Base-by-base conservation (phyloP, 2,888 invertebrate species). In the Halictus ligatus region DNA sequence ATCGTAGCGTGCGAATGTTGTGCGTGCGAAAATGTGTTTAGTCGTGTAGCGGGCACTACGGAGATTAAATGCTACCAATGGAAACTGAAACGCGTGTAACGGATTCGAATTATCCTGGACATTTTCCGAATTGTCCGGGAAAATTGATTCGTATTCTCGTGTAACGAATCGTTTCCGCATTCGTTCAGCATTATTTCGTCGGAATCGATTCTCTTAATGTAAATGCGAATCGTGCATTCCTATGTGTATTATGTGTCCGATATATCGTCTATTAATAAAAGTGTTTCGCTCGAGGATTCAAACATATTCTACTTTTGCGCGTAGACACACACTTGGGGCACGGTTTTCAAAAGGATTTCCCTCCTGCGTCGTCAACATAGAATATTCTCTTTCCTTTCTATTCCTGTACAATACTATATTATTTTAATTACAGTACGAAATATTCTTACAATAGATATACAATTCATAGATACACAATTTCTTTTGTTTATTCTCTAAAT, bases 181-280 rank as follows among this genome's bases (percentile, higher is more conserved):
- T 58, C 58, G 3, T 58, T 58, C 73, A 40, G 77, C 46, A 64
- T 77, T 54, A 48, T 77, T 83, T 67, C 25, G 67, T 69, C 54
- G 43, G 43, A 67, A 80, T 75, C 46, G 35, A 75, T 86, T 75
- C 60, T 75, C 87, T 81, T 85, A 81, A 84, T 89, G 88, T 88
- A 80, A 87, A 88, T 86, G 86, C 89, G 86, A 89, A 88, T 91
- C 89, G 83, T 84, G 80, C 92, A 82, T 92, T 80, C 90, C 87
- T 88, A 88, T 92, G 90, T 93, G 89, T 90, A 91, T 89, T 89
- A 54, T 54, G 50, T 54, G 86, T 84, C 80, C 75, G 90, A 84
- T 91, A 89, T 90, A 89, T 89, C 88, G 88, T 92, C 86, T 90
- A 91, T 86, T 87, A 88, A 91, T 92, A 92, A 93, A 93, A 35